These are phyloP conservation scores for Hylia prasina DNA, from an alignment of 2,113 vertebrate genomes.

Conservation along the genomic window DNA sequence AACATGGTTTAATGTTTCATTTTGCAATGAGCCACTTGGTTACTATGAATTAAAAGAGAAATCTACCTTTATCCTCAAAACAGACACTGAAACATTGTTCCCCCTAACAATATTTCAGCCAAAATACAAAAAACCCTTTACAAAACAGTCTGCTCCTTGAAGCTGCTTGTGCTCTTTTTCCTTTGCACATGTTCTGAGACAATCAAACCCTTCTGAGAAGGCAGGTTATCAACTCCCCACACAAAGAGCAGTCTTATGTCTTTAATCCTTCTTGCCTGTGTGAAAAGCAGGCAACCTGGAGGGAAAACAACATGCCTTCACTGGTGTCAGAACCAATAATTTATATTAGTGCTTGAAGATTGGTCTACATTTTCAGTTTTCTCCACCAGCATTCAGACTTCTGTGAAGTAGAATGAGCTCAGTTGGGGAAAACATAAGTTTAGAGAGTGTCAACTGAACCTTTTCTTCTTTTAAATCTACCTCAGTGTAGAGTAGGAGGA, in stretches of 20 bases:
- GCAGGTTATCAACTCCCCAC: neutral
- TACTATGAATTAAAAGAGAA: neutral
- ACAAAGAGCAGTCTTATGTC: neutral
- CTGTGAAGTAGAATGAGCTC: neutral
- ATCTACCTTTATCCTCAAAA: neutral
- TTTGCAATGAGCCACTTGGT: neutral
- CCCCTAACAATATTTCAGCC: neutral
- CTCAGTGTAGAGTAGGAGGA: neutral
- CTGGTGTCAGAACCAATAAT: neutral
- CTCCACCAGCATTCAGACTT: neutral
- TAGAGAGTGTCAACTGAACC: neutral
- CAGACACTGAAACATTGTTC: neutral
- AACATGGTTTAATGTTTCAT: fast-evolving
- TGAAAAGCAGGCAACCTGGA: constrained; percentile 1
- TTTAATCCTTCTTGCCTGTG: constrained; percentile 1
- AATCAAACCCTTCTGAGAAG: neutral
- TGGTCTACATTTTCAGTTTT: neutral
- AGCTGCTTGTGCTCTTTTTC: neutral
- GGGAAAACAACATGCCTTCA: neutral
- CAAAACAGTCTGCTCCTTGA: neutral
- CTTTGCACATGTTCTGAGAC: neutral
- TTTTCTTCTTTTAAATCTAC: neutral
- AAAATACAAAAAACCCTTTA: neutral
- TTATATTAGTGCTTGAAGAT: neutral
- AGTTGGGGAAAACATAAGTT: neutral